Percentiles rank a stretch among this genome's conserved stretches.
Evolutionary conservation across 2,888 invertebrate species (phyloP).

Genomic region (Acrobasis suavella): DNA sequence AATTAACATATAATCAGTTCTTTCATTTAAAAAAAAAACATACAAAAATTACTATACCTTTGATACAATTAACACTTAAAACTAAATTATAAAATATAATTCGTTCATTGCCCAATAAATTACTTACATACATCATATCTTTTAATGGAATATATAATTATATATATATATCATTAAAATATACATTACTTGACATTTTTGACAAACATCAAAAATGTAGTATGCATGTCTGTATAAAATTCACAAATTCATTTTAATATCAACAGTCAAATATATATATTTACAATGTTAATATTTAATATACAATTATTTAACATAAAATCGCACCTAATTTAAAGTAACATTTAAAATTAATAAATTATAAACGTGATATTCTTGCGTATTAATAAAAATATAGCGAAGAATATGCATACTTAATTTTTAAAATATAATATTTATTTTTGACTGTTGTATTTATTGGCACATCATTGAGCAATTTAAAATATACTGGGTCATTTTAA

Average conservation of each 20-base stretch:
- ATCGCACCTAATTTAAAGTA: background rate
- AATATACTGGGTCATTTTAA: conserved; percentile 18
- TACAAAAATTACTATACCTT: conserved; percentile 31
- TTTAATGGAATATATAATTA: conserved; percentile 23
- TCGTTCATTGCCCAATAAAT: conserved; percentile 46
- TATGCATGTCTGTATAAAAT: conserved; percentile 25
- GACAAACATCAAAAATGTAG: conserved; percentile 33
- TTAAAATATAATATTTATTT: conserved; percentile 9
- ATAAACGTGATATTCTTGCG: background rate
- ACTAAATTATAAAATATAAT: conserved; percentile 32
- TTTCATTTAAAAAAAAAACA: conserved; percentile 43
- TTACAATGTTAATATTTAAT: background rate
- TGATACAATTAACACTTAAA: conserved; percentile 25
- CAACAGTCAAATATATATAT: conserved; percentile 13
- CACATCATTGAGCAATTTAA: conserved; percentile 24
- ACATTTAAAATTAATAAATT: conserved; percentile 4
- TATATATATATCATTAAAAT: conserved; percentile 12
- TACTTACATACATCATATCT: conserved; percentile 45
- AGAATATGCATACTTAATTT: background rate
- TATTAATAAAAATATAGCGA: conserved; percentile 1
- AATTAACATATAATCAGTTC: conserved; percentile 54
- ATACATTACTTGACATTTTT: conserved; percentile 27
- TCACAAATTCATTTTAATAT: conserved; percentile 21
- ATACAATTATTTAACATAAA: background rate
- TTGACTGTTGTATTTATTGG: conserved; percentile 6